Evolutionary conservation across 2,113 vertebrate genomes (phyloP).

Genomic region (Himantopus leucocephalus): DNA sequence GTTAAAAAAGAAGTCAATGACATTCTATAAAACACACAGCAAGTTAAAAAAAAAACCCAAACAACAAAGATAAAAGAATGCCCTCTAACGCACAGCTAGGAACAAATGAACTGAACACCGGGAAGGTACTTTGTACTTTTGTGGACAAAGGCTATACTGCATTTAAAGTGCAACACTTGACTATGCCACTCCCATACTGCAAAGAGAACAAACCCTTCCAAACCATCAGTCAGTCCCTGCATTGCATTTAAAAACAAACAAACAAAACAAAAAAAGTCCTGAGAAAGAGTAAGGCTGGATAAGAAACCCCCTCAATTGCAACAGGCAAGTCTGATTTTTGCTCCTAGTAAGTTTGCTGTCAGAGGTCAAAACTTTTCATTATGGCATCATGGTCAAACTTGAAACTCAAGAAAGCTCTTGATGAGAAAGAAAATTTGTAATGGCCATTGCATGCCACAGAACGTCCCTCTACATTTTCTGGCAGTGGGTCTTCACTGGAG

Average conservation of each 20-base stretch:
- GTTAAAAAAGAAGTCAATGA: neutral
- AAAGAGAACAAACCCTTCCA: constrained; percentile 67
- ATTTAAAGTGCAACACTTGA: constrained; percentile 78
- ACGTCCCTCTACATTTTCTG: constrained; percentile 65
- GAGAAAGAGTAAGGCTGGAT: constrained; percentile 78
- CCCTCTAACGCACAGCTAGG: constrained; percentile 67
- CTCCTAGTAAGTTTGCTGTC: constrained; percentile 45
- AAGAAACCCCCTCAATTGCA: constrained; percentile 63
- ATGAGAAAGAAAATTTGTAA: constrained; percentile 80
- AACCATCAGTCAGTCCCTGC: constrained; percentile 71
- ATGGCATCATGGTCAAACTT: constrained; percentile 93
- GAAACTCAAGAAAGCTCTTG: constrained; percentile 91
- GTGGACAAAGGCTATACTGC: constrained; percentile 69
- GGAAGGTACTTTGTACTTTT: constrained; percentile 69
- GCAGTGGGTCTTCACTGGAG: constrained; percentile 72
- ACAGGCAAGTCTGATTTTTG: constrained; percentile 40
- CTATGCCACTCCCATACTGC: constrained; percentile 56
- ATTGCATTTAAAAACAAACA: constrained; percentile 53
- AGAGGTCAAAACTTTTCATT: constrained; percentile 93
- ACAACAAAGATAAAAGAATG: constrained; percentile 42
- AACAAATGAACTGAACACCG: constrained; percentile 73
- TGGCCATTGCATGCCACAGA: constrained; percentile 76
- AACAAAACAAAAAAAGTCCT: constrained; percentile 67
- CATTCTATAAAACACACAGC: constrained; percentile 18
- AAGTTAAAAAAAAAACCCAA: constrained; percentile 10